Percentiles rank a stretch among this genome's conserved stretches.
Evolutionary conservation across 2,113 vertebrate species (phyloP).

Genomic region (Sprattus sprattus): DNA sequence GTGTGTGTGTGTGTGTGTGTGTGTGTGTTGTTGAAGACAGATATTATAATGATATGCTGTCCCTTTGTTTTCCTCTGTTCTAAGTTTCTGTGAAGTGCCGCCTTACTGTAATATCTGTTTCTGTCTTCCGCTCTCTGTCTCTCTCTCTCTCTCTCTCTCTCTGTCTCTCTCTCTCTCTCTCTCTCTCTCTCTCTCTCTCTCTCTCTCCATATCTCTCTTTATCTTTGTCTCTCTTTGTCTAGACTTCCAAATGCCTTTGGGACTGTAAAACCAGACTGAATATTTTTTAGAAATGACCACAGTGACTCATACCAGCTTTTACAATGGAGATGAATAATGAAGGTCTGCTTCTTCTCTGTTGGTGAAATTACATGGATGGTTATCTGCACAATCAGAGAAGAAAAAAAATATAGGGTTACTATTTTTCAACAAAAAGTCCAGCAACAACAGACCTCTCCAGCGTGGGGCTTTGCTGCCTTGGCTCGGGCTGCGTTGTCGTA

Average conservation of each 20-base stretch:
- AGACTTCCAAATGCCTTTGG: slow-evolving; percentile 46
- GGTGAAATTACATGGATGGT: not conserved
- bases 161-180: not conserved
- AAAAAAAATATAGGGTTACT: slow-evolving; percentile 1
- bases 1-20: slow-evolving; percentile 32
- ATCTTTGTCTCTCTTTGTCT: slow-evolving; percentile 34
- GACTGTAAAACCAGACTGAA: slow-evolving; percentile 48
- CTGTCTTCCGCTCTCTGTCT: not conserved
- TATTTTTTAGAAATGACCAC: slow-evolving; percentile 40
- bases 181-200: slow-evolving; percentile 28
- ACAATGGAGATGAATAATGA: slow-evolving; percentile 50
- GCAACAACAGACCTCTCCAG: slow-evolving; percentile 1
- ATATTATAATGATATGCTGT: not conserved
- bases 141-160: not conserved
- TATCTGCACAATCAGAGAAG: not conserved
- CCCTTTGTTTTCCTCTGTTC: not conserved
- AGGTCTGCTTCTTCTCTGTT: slow-evolving; percentile 9
- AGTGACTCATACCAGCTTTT: slow-evolving; percentile 44
- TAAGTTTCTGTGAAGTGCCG: not conserved
- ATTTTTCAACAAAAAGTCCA: slow-evolving; percentile 8
- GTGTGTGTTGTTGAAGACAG: slow-evolving; percentile 44
- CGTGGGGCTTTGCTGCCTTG: not conserved
- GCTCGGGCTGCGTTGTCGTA: not conserved
- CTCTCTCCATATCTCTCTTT: not conserved
- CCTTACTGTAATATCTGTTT: not conserved